These are phyloP conservation scores for Pheucticus melanocephalus DNA, from an alignment of 2,113 vertebrate genomes.

Conservation along the genomic window DNA sequence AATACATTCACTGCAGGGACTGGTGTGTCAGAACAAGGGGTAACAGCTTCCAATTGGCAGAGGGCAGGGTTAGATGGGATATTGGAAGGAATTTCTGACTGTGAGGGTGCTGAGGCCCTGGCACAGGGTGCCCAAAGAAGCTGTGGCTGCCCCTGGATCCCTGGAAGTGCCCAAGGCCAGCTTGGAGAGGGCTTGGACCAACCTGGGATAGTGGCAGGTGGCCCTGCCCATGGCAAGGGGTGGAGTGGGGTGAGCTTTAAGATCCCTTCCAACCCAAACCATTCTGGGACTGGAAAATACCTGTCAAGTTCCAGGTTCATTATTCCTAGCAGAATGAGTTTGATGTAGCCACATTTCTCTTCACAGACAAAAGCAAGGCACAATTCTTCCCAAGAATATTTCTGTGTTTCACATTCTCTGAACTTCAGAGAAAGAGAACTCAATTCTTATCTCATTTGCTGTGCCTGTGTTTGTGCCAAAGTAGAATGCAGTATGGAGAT, in stretches of 20 bases:
- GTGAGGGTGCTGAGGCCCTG: accelerated
- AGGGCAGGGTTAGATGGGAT: background rate
- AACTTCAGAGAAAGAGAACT: too few species aligned
- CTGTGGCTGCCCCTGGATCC: background rate
- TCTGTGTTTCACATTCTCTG: too few species aligned
- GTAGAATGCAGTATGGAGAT: too few species aligned
- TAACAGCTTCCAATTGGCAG: accelerated
- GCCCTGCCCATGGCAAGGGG: background rate
- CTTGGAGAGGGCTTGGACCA: accelerated
- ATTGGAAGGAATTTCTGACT: background rate
- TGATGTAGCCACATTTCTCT: background rate
- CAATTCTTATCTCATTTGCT: too few species aligned
- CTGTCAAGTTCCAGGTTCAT: background rate
- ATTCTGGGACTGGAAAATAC: background rate
- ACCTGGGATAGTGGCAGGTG: accelerated
- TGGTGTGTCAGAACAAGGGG: background rate
- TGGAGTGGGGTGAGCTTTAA: background rate
- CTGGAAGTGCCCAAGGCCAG: background rate
- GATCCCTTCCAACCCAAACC: background rate
- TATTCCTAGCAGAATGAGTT: background rate
- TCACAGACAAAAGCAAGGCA: too few species aligned
- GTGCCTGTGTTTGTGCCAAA: too few species aligned
- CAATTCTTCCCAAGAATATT: too few species aligned
- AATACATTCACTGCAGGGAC: background rate
- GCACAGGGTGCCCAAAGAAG: background rate